A percentile compares a stretch with the other conserved stretches of the same genome.
These are phyloP conservation scores for Drosophila nannoptera DNA, from an alignment of 1,140 invertebrate genomes.

Conservation along the genomic window DNA sequence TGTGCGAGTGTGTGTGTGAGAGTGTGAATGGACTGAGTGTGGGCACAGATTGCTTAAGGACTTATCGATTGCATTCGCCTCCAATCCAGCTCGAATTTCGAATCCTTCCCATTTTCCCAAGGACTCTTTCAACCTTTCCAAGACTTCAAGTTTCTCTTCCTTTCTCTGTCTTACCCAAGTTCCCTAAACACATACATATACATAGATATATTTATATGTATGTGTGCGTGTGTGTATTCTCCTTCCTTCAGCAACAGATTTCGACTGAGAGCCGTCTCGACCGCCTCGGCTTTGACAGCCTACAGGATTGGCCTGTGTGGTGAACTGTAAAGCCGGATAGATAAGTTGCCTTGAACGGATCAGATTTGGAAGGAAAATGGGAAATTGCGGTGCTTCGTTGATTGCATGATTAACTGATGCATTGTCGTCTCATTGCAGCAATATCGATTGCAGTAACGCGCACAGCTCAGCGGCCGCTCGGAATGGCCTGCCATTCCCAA, in stretches of 20 bases:
- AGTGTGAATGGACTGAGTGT: conserved; percentile 31
- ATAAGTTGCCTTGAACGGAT: not conserved
- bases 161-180: too few relatives aligned
- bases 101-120: too few relatives aligned
- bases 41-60: conserved; percentile 50
- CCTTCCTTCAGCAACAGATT: too few relatives aligned
- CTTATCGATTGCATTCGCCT: conserved; percentile 49
- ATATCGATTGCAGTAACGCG: conserved; percentile 12
- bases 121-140: too few relatives aligned
- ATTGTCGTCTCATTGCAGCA: conserved; percentile 2
- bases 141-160: too few relatives aligned
- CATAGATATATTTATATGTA: too few relatives aligned
- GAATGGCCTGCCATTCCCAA: not conserved
- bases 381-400: conserved; percentile 15
- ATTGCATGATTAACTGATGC: conserved; percentile 3
- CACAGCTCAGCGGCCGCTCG: not conserved
- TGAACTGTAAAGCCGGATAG: conserved; percentile 1
- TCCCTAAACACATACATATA: too few relatives aligned
- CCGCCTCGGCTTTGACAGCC: not conserved
- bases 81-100: conserved; percentile 15
- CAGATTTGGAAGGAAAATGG: not conserved
- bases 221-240: too few relatives aligned
- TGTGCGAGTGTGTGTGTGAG: not conserved
- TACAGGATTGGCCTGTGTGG: conserved; percentile 2
- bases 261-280: too few relatives aligned